Evolutionary conservation across 2,797 vertebrate genomes (phyloP), one percentile per base, ranked within the genome.

Genomic region (Dryobates pubescens): DNA sequence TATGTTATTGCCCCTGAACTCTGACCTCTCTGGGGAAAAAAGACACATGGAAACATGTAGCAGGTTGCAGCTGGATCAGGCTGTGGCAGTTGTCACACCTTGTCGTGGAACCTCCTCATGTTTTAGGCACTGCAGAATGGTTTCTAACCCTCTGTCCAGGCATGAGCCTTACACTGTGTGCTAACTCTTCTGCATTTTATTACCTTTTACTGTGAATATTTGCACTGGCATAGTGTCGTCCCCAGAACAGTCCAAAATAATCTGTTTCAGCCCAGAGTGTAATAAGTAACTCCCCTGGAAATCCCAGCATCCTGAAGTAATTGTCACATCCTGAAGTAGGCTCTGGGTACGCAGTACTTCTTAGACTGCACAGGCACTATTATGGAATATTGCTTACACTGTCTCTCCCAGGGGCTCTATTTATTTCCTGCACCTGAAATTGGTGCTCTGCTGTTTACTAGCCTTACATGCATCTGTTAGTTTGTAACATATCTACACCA

Each of bases 401-500:
- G 17, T 32, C 30, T 75, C 20, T 91, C 47, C 36, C 14, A 78
- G 74, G 32, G 36, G 73, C 53, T 58, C 19, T 7, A 6, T 11
- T 67, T 82, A 34, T 70, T 88, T 86, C 54, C 29, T 94, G 23
- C 32, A 79, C 56, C 47, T 87, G 70, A 43, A 69, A 26, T 14
- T 27, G 10, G 11, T 86, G 56, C 27, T 70, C 20, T 94, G 61
- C 57, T 84, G 74, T 84, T 94, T 76, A 30, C 59, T 51, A 65
- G 19, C 54, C 24, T 54, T 74, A 9, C 27, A 30, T 70, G 47
- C 45, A 64, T 82, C 74, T 80, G 7, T 87, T 92, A 74, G 79
- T 54, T 65, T 0, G 0, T 20, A 57, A 63, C 23, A 3, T 47
- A 1, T 29, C 81, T 65, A 5, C 49, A 36, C 53, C 2, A 0